A percentile compares a stretch with the other conserved stretches of the same genome.
Conservation (phyloP, 2,888 invertebrate species). For the Noctua fimbriata region DNA sequence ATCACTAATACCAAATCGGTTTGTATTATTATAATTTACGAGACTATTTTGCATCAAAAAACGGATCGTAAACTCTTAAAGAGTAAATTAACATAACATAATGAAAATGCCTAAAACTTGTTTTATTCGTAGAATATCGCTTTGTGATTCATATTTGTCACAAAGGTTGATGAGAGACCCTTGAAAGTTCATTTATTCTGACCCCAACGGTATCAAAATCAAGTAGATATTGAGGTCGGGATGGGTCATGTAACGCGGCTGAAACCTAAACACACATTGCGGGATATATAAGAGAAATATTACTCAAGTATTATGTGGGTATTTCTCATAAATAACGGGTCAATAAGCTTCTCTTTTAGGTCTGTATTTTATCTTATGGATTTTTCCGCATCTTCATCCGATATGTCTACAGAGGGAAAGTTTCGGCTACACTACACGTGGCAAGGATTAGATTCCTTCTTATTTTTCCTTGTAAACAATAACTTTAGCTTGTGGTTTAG, state of each 20-base stretch:
- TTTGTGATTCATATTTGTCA: constrained; percentile 57
- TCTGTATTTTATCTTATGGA: constrained; percentile 40
- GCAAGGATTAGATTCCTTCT: neutral
- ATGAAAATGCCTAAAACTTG: constrained; percentile 60
- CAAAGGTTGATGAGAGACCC: constrained; percentile 55
- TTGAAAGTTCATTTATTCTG: constrained; percentile 65
- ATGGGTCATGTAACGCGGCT: constrained; percentile 58
- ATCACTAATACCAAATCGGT: constrained; percentile 42
- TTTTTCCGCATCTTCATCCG: constrained; percentile 27
- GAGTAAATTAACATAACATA: constrained; percentile 60
- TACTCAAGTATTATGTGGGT: constrained; percentile 54
- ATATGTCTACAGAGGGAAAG: neutral
- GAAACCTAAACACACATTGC: constrained; percentile 64
- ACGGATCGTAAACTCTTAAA: constrained; percentile 46
- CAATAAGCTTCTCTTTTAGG: constrained; percentile 53
- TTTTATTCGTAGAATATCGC: constrained; percentile 37
- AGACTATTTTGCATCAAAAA: constrained; percentile 54
- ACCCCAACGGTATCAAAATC: constrained; percentile 72
- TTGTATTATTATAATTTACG: constrained; percentile 50
- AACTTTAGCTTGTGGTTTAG: neutral
- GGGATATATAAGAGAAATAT: constrained; percentile 58
- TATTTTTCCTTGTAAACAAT: neutral
- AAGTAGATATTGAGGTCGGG: constrained; percentile 67
- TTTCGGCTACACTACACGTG: neutral
- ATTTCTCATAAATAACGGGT: constrained; percentile 60